phyloP scores from a whole-genome alignment of 2,888 invertebrate species.

The Tachina grossa region DNA sequence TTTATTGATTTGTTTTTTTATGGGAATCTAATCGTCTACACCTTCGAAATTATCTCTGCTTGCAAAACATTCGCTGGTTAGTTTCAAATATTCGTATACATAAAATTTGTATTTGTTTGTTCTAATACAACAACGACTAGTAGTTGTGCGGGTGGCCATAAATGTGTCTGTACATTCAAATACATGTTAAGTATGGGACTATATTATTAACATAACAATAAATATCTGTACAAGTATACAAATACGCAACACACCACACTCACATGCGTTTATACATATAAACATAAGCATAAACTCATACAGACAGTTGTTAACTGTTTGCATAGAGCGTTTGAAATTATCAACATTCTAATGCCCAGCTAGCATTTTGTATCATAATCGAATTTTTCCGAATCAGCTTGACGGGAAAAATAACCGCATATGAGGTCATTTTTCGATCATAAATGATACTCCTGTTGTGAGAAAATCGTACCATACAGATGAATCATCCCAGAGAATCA shows the following conservation, averaged over 20 bases:
- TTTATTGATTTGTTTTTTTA: too few relatives aligned
- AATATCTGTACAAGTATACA: conserved; percentile 45
- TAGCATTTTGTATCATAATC: too few relatives aligned
- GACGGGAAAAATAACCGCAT: too few relatives aligned
- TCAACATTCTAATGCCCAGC: conserved; percentile 51
- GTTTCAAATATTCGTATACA: neutral
- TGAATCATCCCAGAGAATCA: too few relatives aligned
- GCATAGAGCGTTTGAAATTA: conserved; percentile 47
- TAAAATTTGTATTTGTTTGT: conserved; percentile 35
- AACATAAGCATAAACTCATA: neutral
- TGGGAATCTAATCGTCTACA: too few relatives aligned
- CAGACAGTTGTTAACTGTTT: conserved; percentile 26
- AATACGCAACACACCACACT: neutral
- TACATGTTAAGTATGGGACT: conserved; percentile 55
- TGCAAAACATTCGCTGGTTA: conserved; percentile 27
- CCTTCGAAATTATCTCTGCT: neutral
- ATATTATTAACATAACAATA: conserved; percentile 69
- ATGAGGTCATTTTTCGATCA: too few relatives aligned
- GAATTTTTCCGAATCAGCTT: too few relatives aligned
- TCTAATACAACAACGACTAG: conserved; percentile 13
- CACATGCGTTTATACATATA: neutral
- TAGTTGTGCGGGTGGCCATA: conserved; percentile 39
- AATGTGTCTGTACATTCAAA: conserved; percentile 35
- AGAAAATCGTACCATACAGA: too few relatives aligned
- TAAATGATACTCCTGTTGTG: too few relatives aligned